These are phyloP conservation scores for Limnephilus lunatus DNA, from an alignment of 2,888 invertebrate genomes.

Conservation along the genomic window DNA sequence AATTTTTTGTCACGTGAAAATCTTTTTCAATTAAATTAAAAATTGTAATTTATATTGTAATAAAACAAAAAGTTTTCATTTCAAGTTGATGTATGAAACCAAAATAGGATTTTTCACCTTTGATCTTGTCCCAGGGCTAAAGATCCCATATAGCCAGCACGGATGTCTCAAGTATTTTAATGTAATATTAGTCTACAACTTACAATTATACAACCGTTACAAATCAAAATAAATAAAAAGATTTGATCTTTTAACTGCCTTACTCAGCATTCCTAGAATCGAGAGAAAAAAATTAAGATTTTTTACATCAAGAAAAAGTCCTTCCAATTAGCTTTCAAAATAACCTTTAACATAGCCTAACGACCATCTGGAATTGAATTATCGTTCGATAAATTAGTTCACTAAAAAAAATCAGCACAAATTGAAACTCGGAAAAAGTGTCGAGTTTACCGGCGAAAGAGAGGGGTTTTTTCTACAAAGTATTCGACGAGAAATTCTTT, in stretches of 20 bases:
- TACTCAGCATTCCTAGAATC: background rate
- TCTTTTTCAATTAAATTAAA: too few species aligned
- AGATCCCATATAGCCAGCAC: background rate
- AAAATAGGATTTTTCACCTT: background rate
- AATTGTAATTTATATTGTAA: background rate
- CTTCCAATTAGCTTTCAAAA: background rate
- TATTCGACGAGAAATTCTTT: background rate
- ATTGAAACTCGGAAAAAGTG: background rate
- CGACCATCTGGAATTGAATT: slow-evolving; percentile 2
- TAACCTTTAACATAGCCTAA: background rate
- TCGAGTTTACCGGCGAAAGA: background rate
- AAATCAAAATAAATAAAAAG: background rate
- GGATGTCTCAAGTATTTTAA: background rate
- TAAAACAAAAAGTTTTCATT: background rate
- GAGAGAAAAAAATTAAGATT: background rate
- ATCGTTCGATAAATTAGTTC: background rate
- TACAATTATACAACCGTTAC: background rate
- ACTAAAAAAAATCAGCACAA: background rate
- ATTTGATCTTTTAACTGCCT: background rate
- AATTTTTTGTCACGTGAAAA: too few species aligned
- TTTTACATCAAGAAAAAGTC: background rate
- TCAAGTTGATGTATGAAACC: too few species aligned
- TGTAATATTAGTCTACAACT: background rate
- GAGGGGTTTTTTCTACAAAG: background rate
- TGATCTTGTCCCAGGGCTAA: background rate